Base-by-base conservation (phyloP, 2,113 vertebrate genomes). In the Coregonus clupeaformis region DNA sequence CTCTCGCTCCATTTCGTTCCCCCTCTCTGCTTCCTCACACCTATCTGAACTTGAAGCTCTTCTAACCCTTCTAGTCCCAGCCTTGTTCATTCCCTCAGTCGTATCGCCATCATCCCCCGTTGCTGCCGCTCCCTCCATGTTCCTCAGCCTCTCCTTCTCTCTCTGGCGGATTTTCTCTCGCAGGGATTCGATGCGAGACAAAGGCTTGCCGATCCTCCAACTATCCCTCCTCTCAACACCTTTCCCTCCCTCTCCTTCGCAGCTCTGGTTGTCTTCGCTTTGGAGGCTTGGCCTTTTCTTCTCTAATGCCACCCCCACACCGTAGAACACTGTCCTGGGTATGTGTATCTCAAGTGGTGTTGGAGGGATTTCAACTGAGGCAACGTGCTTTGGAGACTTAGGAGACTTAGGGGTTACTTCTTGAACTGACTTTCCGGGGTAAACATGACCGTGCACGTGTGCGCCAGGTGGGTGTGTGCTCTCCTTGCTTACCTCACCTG, bases 141-240 rank as follows among this genome's bases (percentile, higher is more conserved):
- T 20, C 29, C 32, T 85, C 74, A 27, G 18, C 29, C 20, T 88
- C 77, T 89, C 85, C 42, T 75, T 68, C 76, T 89, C 89, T 24
- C 65, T 80, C 76, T 92, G 90, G 7, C 81, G 76, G 24, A 90
- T 92, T 78, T 84, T 91, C 75, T 92, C 88, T 69, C 78, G 88
- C 57, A 92, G 75, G 68, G 91, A 92, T 85, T 94, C 91, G 0
- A 92, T 82, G 42, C 88, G 89, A 70, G 91, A 92, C 76, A 93
- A 62, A 63, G 91, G 87, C 76, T 91, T 91, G 0, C 89, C 90
- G 0, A 86, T 72, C 70, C 88, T 91, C 89, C 90, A 92, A 77
- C 91, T 91, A 6, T 89, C 85, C 75, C 82, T 87, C 69, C 85
- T 87, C 74, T 92, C 87, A 0, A 89, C 80, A 12, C 18, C 77